phyloP scores from a whole-genome alignment of 2,797 vertebrate genomes.

The Amblyraja radiata region DNA sequence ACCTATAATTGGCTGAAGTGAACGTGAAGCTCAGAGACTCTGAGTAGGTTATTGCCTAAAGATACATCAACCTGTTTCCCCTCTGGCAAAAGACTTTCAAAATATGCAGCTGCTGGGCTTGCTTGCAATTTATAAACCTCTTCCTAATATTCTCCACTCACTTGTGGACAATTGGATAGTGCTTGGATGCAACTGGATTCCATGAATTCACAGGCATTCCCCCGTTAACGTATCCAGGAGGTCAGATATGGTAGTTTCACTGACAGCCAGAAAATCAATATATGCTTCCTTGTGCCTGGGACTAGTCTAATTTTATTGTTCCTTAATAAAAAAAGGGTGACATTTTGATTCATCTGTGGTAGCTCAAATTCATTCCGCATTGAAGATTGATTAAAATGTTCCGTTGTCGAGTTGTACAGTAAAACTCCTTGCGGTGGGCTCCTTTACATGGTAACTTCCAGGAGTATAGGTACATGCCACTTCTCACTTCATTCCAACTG shows the following conservation, averaged over 20 bases:
- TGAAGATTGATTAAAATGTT: slow-evolving; percentile 18
- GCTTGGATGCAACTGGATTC: neutral
- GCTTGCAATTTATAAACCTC: neutral
- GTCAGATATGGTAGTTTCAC: neutral
- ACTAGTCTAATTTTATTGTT: neutral
- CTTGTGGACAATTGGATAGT: neutral
- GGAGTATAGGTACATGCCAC: neutral
- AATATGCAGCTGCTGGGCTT: neutral
- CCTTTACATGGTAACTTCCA: neutral
- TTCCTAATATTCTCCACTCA: neutral
- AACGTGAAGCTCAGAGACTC: neutral
- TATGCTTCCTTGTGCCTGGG: neutral
- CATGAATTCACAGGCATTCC: neutral
- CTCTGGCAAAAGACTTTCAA: neutral
- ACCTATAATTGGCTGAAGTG: neutral
- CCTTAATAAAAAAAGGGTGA: neutral
- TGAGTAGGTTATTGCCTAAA: neutral
- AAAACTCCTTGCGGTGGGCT: neutral
- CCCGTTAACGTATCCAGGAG: no score
- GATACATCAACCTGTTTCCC: neutral
- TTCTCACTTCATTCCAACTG: neutral
- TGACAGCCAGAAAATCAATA: neutral
- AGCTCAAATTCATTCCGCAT: neutral
- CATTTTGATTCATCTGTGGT: neutral
- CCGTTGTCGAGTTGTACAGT: neutral